phyloP scores from a whole-genome alignment of 2,113 vertebrate species.

The Pseudolaguvia tuberculata region DNA sequence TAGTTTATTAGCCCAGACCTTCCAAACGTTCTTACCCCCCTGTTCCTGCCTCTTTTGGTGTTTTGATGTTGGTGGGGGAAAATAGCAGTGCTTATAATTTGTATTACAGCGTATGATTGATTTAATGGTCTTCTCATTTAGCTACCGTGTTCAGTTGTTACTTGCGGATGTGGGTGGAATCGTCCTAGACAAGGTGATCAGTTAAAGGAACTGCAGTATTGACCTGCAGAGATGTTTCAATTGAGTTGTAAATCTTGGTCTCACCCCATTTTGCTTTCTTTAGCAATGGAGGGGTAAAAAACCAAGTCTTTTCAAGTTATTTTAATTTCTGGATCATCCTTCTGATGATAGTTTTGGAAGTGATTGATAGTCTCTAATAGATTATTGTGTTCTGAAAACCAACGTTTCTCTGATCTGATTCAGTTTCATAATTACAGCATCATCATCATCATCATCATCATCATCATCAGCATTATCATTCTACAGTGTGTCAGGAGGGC shows the following conservation, averaged over 20 bases:
- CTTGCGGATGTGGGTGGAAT: background rate
- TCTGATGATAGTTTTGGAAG: background rate
- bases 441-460: too few species aligned
- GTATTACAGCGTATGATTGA: background rate
- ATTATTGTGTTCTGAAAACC: background rate
- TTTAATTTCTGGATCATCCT: background rate
- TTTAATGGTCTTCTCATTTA: background rate
- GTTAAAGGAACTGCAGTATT: background rate
- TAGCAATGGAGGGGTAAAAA: background rate
- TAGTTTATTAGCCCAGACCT: too few species aligned
- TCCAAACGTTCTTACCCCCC: too few species aligned
- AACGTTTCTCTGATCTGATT: background rate
- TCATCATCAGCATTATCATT: too few species aligned
- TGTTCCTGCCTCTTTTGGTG: background rate
- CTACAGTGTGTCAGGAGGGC: constrained; percentile 11
- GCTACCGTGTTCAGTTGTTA: background rate
- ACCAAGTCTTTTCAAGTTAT: too few species aligned
- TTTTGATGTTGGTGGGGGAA: background rate
- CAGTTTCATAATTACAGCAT: constrained; percentile 9
- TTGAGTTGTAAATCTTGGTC: background rate
- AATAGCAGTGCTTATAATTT: background rate
- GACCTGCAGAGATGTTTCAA: background rate
- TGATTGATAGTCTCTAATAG: background rate
- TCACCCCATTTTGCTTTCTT: background rate
- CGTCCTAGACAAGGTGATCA: background rate